A percentile compares a stretch with the other conserved stretches of the same genome.
These are phyloP conservation scores for Elysia chlorotica DNA, from an alignment of 1,140 invertebrate species.

Conservation along the genomic window DNA sequence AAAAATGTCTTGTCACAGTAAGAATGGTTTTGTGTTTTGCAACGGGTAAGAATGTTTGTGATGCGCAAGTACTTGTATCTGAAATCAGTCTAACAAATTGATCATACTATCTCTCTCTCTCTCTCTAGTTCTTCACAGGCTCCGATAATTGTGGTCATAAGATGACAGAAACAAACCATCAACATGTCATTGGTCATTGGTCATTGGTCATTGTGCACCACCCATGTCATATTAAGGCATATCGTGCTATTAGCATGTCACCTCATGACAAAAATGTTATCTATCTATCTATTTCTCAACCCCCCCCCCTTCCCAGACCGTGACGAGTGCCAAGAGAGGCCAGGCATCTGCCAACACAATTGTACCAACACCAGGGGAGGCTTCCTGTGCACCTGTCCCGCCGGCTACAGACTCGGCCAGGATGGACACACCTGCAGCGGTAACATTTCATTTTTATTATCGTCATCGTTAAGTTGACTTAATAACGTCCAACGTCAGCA, in stretches of 20 bases:
- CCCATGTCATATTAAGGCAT: not conserved
- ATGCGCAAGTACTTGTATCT: no score
- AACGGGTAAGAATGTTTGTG: no score
- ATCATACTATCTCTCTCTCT: no score
- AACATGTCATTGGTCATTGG: not conserved
- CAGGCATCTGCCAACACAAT: slow-evolving; percentile 65
- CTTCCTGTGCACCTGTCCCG: slow-evolving; percentile 68
- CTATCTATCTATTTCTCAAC: not conserved
- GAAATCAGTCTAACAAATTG: no score
- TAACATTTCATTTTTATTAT: slow-evolving; percentile 26
- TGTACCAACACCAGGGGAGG: slow-evolving; percentile 69
- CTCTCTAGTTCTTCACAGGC: not conserved
- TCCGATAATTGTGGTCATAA: not conserved
- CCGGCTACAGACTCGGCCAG: slow-evolving; percentile 68
- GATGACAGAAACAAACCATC: not conserved
- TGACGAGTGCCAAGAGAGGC: slow-evolving; percentile 66
- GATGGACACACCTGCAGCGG: slow-evolving; percentile 71
- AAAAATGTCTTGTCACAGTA: no score
- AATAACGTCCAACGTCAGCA: no score
- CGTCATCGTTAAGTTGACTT: not conserved
- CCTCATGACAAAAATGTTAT: not conserved
- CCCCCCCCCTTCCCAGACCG: slow-evolving; percentile 62
- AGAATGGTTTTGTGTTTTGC: no score
- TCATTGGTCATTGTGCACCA: not conserved
- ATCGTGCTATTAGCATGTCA: no score